These are phyloP conservation scores for Apolygus lucorum DNA, from an alignment of 1,140 invertebrate genomes.

Conservation along the genomic window DNA sequence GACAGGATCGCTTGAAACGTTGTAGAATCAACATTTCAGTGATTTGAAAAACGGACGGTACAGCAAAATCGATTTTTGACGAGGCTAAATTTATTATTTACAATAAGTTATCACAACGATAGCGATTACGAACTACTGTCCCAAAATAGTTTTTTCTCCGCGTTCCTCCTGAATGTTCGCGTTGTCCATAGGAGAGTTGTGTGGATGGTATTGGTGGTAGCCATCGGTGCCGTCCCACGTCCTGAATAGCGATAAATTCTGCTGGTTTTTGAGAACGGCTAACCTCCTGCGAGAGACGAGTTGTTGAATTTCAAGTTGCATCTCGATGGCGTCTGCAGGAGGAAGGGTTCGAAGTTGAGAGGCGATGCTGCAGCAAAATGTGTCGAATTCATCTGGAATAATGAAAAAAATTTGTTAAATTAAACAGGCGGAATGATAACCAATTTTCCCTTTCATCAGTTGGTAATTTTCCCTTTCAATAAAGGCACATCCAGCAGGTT, in stretches of 20 bases:
- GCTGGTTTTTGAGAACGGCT: not conserved
- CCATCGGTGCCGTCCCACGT: not conserved
- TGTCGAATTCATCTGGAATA: slow-evolving; percentile 5
- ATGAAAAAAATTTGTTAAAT: not conserved
- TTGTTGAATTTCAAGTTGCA: slow-evolving; percentile 13
- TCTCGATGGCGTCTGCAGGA: not conserved
- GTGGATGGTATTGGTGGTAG: not conserved
- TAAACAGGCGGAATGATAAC: not conserved
- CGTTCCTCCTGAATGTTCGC: not conserved
- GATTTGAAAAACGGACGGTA: too few relatives aligned
- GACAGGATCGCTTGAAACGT: too few relatives aligned
- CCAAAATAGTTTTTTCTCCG: not conserved
- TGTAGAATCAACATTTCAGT: too few relatives aligned
- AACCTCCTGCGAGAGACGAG: not conserved
- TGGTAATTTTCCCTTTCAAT: too few relatives aligned
- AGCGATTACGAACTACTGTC: not conserved
- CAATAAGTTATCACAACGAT: too few relatives aligned
- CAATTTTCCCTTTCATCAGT: too few relatives aligned
- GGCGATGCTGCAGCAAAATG: slow-evolving; percentile 2
- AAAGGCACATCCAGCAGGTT: too few relatives aligned
- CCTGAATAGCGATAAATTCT: not conserved
- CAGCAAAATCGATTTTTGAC: too few relatives aligned
- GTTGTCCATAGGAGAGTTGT: not conserved
- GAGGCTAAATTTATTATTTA: too few relatives aligned
- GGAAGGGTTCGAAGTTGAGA: slow-evolving; percentile 5